Evolutionary conservation across 2,888 invertebrate species (phyloP).

Genomic region (Lordiphosa fenestrarum): DNA sequence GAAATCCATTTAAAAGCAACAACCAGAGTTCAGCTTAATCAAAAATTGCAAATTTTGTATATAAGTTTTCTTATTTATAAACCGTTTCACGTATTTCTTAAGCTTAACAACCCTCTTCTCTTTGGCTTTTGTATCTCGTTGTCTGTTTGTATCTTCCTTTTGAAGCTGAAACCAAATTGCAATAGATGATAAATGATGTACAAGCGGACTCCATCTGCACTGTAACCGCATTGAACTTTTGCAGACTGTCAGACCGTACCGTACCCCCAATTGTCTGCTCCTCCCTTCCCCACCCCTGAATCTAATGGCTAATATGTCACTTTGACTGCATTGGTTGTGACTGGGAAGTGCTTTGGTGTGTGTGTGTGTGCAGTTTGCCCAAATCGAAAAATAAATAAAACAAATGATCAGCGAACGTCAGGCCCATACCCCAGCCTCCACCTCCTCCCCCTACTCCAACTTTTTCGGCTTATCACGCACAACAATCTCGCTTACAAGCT

Average conservation of each 20-base stretch:
- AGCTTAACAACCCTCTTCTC: constrained; percentile 15
- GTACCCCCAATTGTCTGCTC: constrained; percentile 11
- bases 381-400: constrained; percentile 73
- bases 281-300: constrained; percentile 1
- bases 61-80: no score
- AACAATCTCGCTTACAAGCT: constrained; percentile 55
- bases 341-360: constrained; percentile 1
- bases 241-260: constrained; percentile 14
- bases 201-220: constrained; percentile 39
- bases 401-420: constrained; percentile 53
- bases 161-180: constrained; percentile 52
- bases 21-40: no score
- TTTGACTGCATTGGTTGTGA: constrained; percentile 49
- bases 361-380: constrained; percentile 43
- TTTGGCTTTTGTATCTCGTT: not conserved
- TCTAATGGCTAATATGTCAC: constrained; percentile 61
- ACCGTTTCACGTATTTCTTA: no score
- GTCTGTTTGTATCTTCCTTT: constrained; percentile 17
- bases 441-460: constrained; percentile 14
- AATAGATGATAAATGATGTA: constrained; percentile 67
- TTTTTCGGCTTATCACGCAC: constrained; percentile 49
- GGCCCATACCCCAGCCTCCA: constrained; percentile 8
- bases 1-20: no score
- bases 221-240: constrained; percentile 33
- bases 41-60: no score